Base-by-base conservation (phyloP, 2,797 vertebrate species). In the Taeniopygia guttata region DNA sequence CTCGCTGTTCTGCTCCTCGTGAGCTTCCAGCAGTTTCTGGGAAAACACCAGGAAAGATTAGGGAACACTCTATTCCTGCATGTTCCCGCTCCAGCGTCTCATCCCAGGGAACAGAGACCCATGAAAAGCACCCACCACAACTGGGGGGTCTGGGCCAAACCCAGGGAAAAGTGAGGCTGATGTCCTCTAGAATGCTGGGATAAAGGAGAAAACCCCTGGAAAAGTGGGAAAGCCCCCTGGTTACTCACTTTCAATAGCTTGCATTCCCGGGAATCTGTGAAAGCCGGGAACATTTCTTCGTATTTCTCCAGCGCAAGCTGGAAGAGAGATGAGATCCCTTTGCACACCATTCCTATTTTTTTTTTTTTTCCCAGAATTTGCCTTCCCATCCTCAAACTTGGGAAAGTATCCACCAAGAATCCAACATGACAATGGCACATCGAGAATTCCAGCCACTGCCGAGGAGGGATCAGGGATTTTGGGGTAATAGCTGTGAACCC, bases 261-360 rank as follows among this genome's bases (percentile, higher is more conserved):
- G 98, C 99, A 99, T 97, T 99, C 99, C 97, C 99, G 98, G 43
- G 99, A 99, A 96, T 99, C 99, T 54, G 99, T 98, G 97, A 99
- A 99, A 3, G 99, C 99, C 5, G 99, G 99, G 96, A 99, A 99
- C 99, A 99, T 99, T 97, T 99, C 99, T 94, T 99, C 99, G 0
- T 99, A 99, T 76, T 99, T 99, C 96, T 99, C 99, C 62, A 99
- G 97, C 0, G 99, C 99, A 21, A 99, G 99, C 99, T 99, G 84
- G 9, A 95, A 96, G 59, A 73, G 81, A 80, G 78, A 70, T 78
- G 49, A 7, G 8, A 62, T 18, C 45, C 13, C 56, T 32, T 38
- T 43, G 23, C 38, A 7, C 17, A 32, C 30, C 42, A 7, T 32
- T 58, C 40, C 40, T 2, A 0, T 20, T 38, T 49, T 38, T 18